These are phyloP conservation scores for Ispidina lecontei DNA, from an alignment of 2,797 vertebrate species.

Conservation along the genomic window DNA sequence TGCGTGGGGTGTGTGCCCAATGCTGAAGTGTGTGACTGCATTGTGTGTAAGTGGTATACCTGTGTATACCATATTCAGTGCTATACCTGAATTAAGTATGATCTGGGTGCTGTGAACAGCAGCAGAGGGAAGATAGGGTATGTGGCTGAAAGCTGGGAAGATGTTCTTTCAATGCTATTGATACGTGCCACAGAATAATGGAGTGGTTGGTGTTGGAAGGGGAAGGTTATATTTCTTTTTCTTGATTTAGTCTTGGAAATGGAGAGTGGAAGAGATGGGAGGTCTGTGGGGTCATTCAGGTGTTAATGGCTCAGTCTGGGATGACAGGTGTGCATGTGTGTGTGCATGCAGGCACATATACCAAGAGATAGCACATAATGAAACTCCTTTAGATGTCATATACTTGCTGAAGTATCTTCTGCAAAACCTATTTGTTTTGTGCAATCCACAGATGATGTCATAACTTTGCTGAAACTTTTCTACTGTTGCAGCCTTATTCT, in stretches of 20 bases:
- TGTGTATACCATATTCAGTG: too few relatives aligned
- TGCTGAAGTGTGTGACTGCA: neutral
- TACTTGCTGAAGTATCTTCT: neutral
- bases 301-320: neutral
- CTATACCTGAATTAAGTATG: neutral
- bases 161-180: neutral
- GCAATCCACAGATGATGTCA: neutral
- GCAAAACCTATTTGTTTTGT: neutral
- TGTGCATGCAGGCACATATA: neutral
- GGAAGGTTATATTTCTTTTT: neutral
- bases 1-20: neutral
- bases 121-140: neutral
- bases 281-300: neutral
- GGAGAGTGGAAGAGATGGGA: neutral
- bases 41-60: neutral
- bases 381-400: neutral
- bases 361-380: neutral
- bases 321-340: neutral
- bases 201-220: neutral
- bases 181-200: accelerated
- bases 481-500: neutral
- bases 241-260: neutral
- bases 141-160: neutral
- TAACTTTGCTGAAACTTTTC: neutral
- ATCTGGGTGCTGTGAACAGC: neutral